Percentiles rank a stretch among this genome's conserved stretches.
Conservation (phyloP, 2,797 vertebrate genomes). For the Neosalanx taihuensis region DNA sequence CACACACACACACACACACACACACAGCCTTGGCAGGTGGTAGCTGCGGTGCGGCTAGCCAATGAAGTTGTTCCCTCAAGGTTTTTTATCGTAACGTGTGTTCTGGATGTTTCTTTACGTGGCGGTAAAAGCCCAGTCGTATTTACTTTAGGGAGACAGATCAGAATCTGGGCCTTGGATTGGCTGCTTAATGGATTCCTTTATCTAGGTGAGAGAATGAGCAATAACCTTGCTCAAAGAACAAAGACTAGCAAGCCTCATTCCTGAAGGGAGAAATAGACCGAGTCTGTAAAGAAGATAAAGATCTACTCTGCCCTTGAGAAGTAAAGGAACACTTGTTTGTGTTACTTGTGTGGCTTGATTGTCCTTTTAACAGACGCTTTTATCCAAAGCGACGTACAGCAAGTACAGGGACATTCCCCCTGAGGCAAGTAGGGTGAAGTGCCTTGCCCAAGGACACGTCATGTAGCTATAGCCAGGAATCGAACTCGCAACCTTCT, state of each 20-base stretch:
- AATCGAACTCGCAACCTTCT: too few relatives aligned
- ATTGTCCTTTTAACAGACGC: too few relatives aligned
- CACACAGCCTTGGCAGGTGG: slow-evolving; percentile 35
- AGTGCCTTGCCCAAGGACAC: too few relatives aligned
- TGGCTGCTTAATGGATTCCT: slow-evolving; percentile 70
- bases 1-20: not conserved
- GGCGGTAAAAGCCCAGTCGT: slow-evolving; percentile 59
- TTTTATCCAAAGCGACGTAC: too few relatives aligned
- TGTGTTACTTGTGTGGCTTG: too few relatives aligned
- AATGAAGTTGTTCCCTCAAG: slow-evolving; percentile 49
- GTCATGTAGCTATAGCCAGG: too few relatives aligned
- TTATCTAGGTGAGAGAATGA: slow-evolving; percentile 64
- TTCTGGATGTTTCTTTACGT: slow-evolving; percentile 46
- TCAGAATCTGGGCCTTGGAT: slow-evolving; percentile 68
- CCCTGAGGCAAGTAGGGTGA: too few relatives aligned
- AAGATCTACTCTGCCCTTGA: slow-evolving; percentile 17
- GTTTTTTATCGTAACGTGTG: slow-evolving; percentile 41
- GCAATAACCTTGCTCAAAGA: slow-evolving; percentile 56
- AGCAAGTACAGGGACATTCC: too few relatives aligned
- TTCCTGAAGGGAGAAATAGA: slow-evolving; percentile 23
- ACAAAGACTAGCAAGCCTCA: slow-evolving; percentile 57
- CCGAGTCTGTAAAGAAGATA: slow-evolving; percentile 25
- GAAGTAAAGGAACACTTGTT: slow-evolving; percentile 24
- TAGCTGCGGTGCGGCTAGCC: slow-evolving; percentile 13
- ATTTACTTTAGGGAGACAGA: slow-evolving; percentile 61